Evolutionary conservation across 2,113 vertebrate species (phyloP).

Genomic region (Alaudala cheleensis): DNA sequence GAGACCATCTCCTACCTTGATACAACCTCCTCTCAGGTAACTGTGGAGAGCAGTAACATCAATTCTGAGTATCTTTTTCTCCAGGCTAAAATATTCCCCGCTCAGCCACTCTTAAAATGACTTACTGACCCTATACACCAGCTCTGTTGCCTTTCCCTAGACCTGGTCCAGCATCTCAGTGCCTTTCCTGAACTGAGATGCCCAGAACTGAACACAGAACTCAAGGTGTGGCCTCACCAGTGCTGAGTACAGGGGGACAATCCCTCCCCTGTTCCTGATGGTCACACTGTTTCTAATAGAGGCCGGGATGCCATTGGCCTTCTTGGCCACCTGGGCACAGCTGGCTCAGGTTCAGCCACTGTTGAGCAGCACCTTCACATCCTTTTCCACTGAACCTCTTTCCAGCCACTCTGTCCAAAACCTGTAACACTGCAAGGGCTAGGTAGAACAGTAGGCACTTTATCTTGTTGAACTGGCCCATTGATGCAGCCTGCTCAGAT

Average conservation of each 20-base stretch:
- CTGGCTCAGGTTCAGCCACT: neutral
- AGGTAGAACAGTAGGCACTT: too few species aligned
- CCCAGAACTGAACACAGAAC: neutral
- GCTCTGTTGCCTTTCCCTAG: neutral
- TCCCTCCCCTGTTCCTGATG: neutral
- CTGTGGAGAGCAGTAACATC: neutral
- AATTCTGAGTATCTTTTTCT: neutral
- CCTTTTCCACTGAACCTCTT: neutral
- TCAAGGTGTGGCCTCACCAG: too few species aligned
- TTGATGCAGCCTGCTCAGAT: neutral
- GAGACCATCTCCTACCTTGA: neutral
- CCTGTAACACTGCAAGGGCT: too few species aligned
- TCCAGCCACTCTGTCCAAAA: neutral
- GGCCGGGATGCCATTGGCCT: too few species aligned
- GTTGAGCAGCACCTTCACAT: too few species aligned
- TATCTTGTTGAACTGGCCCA: neutral
- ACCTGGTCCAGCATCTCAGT: fast-evolving
- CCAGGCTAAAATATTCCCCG: neutral
- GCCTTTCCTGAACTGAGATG: neutral
- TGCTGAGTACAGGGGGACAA: neutral
- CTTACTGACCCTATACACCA: neutral
- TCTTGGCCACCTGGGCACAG: neutral
- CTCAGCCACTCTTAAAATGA: fast-evolving
- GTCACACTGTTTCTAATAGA: neutral
- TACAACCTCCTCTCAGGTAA: neutral